Evolutionary conservation across 2,888 invertebrate genomes (phyloP).

Genomic region (Lumbricus terrestris): DNA sequence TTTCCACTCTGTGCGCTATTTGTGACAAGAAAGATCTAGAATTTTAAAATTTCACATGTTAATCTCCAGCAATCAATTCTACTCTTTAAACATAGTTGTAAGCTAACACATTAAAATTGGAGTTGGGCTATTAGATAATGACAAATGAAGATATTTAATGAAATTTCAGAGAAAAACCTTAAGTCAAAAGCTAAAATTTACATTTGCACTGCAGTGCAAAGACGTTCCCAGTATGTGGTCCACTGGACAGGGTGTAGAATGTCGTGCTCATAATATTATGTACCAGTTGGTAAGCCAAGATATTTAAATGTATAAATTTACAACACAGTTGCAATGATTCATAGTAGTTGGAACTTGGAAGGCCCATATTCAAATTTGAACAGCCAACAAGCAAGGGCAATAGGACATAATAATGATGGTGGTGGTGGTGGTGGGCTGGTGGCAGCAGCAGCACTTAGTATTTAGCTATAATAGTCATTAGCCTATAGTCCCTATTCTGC

Average conservation of each 20-base stretch:
- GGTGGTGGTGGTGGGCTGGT: too few relatives aligned
- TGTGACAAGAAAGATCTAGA: neutral
- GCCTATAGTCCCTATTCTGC: too few relatives aligned
- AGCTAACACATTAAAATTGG: neutral
- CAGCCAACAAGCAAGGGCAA: too few relatives aligned
- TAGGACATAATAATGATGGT: too few relatives aligned
- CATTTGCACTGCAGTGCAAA: neutral
- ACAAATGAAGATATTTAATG: neutral
- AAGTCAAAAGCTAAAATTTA: neutral
- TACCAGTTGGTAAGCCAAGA: too few relatives aligned
- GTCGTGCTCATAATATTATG: neutral
- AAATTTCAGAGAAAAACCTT: neutral
- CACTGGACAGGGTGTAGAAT: neutral
- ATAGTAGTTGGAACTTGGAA: neutral
- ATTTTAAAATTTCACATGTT: neutral
- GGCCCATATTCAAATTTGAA: neutral
- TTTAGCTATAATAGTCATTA: too few relatives aligned
- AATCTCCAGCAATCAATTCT: neutral
- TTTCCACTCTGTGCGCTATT: neutral
- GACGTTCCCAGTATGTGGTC: neutral
- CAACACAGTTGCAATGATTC: neutral
- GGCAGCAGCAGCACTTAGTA: too few relatives aligned
- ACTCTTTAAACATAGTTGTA: neutral
- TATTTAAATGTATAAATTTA: too few relatives aligned
- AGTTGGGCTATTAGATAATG: neutral